phyloP scores from a whole-genome alignment of 2,888 invertebrate genomes.

The Aphidius colemani region DNA sequence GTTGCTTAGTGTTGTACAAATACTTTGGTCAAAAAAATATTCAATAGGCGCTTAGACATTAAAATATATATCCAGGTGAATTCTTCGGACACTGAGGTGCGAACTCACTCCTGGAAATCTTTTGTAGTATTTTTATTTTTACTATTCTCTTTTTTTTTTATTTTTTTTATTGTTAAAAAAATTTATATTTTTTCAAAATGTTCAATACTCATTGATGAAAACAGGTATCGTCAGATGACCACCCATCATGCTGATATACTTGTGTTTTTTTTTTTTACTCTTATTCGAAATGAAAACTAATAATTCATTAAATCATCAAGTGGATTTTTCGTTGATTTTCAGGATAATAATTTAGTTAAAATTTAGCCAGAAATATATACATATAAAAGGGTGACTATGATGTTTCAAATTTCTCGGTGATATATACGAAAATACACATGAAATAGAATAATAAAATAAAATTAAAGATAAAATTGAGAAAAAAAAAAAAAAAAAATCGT shows the following conservation, averaged over 20 bases:
- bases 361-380: not conserved
- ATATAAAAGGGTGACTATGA: not conserved
- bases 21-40: too few relatives aligned
- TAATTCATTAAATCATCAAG: too few relatives aligned
- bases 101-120: slow-evolving; percentile 41
- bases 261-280: too few relatives aligned
- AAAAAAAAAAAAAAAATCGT: not conserved
- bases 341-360: not conserved
- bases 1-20: too few relatives aligned
- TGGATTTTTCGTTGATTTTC: slow-evolving; percentile 10
- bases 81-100: slow-evolving; percentile 39
- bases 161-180: too few relatives aligned
- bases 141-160: too few relatives aligned
- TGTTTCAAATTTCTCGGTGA: too few relatives aligned
- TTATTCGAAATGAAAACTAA: too few relatives aligned
- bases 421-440: not conserved
- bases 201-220: too few relatives aligned
- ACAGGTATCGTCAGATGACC: not conserved
- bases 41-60: too few relatives aligned
- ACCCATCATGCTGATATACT: slow-evolving; percentile 28
- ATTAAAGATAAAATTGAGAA: not conserved
- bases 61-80: too few relatives aligned
- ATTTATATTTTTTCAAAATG: too few relatives aligned
- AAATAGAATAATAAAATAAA: not conserved
- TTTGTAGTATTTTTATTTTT: slow-evolving; percentile 29